phyloP scores from a whole-genome alignment of 37 sponge, comb jelly and placozoan genomes.

The Crambe crambe region DNA sequence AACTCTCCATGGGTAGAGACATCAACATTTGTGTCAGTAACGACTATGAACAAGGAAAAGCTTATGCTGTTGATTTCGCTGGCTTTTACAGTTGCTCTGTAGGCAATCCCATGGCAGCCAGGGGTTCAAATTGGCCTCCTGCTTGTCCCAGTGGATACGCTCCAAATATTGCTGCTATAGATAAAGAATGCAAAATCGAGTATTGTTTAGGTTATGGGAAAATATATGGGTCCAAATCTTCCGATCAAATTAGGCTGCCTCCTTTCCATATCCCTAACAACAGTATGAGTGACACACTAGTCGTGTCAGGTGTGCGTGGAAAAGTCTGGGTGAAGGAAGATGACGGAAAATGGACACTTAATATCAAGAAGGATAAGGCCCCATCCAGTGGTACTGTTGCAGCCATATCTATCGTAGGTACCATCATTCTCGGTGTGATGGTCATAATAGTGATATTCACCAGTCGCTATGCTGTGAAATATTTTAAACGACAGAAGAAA shows the following conservation, averaged over 20 bases:
- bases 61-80: slow-evolving; percentile 57
- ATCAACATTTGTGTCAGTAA: slow-evolving; percentile 55
- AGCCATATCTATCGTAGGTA: slow-evolving; percentile 11
- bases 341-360: slow-evolving; percentile 5
- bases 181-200: slow-evolving; percentile 65
- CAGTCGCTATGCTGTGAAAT: background rate
- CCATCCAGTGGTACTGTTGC: slow-evolving; percentile 16
- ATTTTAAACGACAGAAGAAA: background rate
- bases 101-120: slow-evolving; percentile 68
- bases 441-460: slow-evolving; percentile 18
- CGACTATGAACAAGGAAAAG: slow-evolving; percentile 56
- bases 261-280: slow-evolving; percentile 37
- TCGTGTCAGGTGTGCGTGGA: slow-evolving; percentile 18
- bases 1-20: slow-evolving; percentile 54
- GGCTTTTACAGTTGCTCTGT: slow-evolving; percentile 70
- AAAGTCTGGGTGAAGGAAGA: slow-evolving; percentile 14
- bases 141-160: slow-evolving; percentile 58
- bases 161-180: slow-evolving; percentile 50
- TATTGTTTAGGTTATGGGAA: slow-evolving; percentile 48
- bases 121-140: slow-evolving; percentile 21
- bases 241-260: slow-evolving; percentile 20
- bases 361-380: too few relatives aligned
- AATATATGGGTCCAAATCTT: background rate
- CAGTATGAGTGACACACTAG: slow-evolving; percentile 26
- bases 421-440: slow-evolving; percentile 12